phyloP scores from a whole-genome alignment of 1,140 invertebrate genomes.

The Philopotamus ludificatus region DNA sequence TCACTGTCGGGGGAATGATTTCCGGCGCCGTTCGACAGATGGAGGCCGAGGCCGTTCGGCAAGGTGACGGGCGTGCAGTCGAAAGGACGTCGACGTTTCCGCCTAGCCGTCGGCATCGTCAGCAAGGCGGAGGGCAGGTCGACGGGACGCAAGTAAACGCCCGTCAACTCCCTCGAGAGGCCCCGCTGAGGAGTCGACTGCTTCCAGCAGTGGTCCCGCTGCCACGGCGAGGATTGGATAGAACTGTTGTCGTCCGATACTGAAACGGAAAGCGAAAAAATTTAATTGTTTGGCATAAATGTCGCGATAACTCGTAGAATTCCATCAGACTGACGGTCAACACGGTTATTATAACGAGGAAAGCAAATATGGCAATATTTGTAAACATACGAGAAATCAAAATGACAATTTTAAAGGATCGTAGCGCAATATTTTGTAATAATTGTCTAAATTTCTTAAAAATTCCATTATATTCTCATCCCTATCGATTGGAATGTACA shows the following conservation, averaged over 20 bases:
- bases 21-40: conserved; percentile 46
- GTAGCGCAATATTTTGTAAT: no score
- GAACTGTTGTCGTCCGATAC: conserved; percentile 87
- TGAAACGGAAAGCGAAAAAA: no score
- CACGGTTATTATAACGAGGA: no score
- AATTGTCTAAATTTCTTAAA: no score
- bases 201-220: conserved; percentile 84
- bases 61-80: conserved; percentile 48
- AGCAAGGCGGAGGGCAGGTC: conserved; percentile 52
- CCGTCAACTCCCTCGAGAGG: conserved; percentile 69
- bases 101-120: conserved; percentile 47
- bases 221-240: conserved; percentile 83
- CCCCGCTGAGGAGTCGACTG: conserved; percentile 71
- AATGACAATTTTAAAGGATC: no score
- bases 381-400: no score
- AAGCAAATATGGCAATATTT: no score
- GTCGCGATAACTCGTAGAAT: no score
- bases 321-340: no score
- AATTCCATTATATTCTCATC: no score
- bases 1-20: conserved; percentile 44
- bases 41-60: conserved; percentile 37
- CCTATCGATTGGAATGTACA: no score
- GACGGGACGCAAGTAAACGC: conserved; percentile 67
- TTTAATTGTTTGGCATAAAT: no score
- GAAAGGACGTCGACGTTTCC: conserved; percentile 62